Conservation (phyloP, 2,888 invertebrate species). For the Tanypteryx hageni region DNA sequence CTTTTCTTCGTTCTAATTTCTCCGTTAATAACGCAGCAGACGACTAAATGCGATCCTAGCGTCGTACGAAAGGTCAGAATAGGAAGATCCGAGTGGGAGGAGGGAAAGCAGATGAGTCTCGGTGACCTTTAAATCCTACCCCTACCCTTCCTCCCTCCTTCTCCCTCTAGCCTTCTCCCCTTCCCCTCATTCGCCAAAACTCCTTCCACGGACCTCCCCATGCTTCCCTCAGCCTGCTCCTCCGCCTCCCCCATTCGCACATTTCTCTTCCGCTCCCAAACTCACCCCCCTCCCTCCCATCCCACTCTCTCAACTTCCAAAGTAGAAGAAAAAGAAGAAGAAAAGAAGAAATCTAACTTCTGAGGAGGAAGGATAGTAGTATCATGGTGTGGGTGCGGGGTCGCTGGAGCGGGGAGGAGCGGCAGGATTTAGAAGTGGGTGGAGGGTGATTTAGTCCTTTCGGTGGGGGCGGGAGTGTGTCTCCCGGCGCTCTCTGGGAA, state of each 20-base stretch:
- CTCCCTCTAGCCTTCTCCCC: no score
- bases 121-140: conserved; percentile 31
- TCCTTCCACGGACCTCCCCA: no score
- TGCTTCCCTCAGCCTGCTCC: background rate
- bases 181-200: no score
- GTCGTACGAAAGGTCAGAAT: conserved; percentile 23
- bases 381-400: background rate
- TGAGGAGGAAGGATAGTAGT: background rate
- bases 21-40: conserved; percentile 17
- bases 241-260: background rate
- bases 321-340: conserved; percentile 13
- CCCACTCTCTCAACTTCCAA: background rate
- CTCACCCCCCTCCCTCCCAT: background rate
- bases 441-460: conserved; percentile 42
- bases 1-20: background rate
- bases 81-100: background rate
- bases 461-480: background rate
- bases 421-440: conserved; percentile 16
- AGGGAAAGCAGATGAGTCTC: conserved; percentile 30
- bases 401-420: background rate
- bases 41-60: conserved; percentile 40
- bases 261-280: background rate
- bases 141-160: no score
- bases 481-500: background rate
- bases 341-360: conserved; percentile 19